A percentile compares a stretch with the other conserved stretches of the same genome.
Evolutionary conservation across 1,140 invertebrate species (phyloP).

Genomic region (Pseudomyrmex concolor): DNA sequence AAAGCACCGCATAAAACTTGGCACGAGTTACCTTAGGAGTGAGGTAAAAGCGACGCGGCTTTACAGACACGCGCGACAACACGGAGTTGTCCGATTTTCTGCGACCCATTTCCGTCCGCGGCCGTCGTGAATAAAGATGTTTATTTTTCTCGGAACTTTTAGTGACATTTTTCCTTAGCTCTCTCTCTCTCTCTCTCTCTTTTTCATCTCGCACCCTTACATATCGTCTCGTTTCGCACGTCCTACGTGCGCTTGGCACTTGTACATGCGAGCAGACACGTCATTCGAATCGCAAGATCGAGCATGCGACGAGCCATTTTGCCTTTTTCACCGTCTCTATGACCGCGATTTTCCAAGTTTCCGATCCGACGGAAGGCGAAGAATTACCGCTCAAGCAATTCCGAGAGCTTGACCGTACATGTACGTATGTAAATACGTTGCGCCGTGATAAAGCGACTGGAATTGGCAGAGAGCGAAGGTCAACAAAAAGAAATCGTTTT

Average conservation of each 20-base stretch:
- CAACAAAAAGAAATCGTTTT: slow-evolving; percentile 53
- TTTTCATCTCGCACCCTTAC: not conserved
- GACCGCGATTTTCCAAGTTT: slow-evolving; percentile 35
- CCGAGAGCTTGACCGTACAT: slow-evolving; percentile 9
- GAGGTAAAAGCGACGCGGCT: slow-evolving; percentile 38
- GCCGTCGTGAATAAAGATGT: slow-evolving; percentile 67
- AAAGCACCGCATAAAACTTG: slow-evolving; percentile 37
- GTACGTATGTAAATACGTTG: slow-evolving; percentile 13
- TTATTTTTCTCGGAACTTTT: slow-evolving; percentile 64
- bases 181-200: slow-evolving; percentile 13
- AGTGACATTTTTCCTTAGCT: slow-evolving; percentile 32
- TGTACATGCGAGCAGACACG: slow-evolving; percentile 30
- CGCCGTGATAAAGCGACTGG: slow-evolving; percentile 8
- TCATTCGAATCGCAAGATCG: slow-evolving; percentile 38
- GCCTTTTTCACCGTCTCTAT: slow-evolving; percentile 24
- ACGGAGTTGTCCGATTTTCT: slow-evolving; percentile 68
- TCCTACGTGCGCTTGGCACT: slow-evolving; percentile 59
- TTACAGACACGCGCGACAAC: slow-evolving; percentile 49
- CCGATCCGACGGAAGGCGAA: slow-evolving; percentile 6
- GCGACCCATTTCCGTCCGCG: slow-evolving; percentile 72
- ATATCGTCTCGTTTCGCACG: slow-evolving; percentile 62
- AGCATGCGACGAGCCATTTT: slow-evolving; percentile 11
- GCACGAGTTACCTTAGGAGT: slow-evolving; percentile 16
- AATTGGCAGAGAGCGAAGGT: slow-evolving; percentile 2
- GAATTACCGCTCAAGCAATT: slow-evolving; percentile 34